Conservation (phyloP, 1,140 invertebrate species). For the Oncopeltus fasciatus region DNA sequence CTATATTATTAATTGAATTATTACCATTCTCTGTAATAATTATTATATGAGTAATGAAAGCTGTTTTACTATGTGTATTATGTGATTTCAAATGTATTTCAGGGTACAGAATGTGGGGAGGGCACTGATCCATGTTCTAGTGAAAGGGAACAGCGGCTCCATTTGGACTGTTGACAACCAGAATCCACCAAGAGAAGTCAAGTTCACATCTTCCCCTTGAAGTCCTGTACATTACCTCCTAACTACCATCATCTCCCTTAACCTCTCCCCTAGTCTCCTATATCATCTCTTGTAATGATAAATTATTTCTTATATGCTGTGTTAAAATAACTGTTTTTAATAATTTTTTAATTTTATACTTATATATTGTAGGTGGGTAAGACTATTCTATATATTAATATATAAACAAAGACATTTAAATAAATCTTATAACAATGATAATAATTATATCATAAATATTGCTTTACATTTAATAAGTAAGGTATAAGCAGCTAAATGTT, state of each 20-base stretch:
- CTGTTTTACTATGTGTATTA: too few species aligned
- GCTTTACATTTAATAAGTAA: too few species aligned
- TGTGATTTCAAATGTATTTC: constrained; percentile 30
- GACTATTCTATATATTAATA: background rate
- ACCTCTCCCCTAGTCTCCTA: background rate
- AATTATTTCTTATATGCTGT: background rate
- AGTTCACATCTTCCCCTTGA: constrained; percentile 26
- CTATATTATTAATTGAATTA: too few species aligned
- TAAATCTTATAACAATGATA: background rate
- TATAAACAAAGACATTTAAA: background rate
- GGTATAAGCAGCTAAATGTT: too few species aligned
- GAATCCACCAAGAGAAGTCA: constrained; percentile 43
- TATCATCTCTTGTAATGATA: background rate
- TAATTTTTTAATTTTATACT: constrained; percentile 10
- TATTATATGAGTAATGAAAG: too few species aligned
- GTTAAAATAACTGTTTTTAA: background rate
- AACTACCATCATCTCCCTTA: background rate
- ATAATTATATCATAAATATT: background rate
- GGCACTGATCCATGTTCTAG: constrained; percentile 44
- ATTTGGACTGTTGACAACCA: constrained; percentile 55
- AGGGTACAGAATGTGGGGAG: constrained; percentile 49
- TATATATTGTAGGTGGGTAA: background rate
- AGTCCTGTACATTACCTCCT: background rate
- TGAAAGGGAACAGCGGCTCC: constrained; percentile 48
- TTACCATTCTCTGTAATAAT: too few species aligned